These are phyloP conservation scores for Ifrita kowaldi DNA, from an alignment of 2,113 vertebrate genomes.

Conservation along the genomic window DNA sequence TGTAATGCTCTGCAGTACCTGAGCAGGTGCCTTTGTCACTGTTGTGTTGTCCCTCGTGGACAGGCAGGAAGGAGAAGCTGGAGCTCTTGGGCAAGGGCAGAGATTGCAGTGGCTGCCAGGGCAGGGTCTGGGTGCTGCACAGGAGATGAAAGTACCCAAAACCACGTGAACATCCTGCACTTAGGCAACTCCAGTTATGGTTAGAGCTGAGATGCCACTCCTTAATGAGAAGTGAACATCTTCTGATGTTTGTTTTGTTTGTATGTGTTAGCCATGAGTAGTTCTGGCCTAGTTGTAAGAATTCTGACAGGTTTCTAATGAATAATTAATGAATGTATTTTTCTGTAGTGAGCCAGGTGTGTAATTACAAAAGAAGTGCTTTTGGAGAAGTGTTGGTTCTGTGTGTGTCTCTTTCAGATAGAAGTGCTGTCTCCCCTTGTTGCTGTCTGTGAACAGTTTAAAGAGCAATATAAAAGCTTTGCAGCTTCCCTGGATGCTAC, in stretches of 20 bases:
- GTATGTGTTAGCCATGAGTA: neutral
- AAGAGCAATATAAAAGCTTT: slow-evolving; percentile 78
- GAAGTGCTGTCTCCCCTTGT: slow-evolving; percentile 71
- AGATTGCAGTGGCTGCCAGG: neutral
- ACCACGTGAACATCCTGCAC: neutral
- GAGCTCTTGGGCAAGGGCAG: neutral
- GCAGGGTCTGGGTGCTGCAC: neutral
- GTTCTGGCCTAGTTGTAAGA: neutral
- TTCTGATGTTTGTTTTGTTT: neutral
- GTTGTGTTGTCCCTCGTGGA: neutral
- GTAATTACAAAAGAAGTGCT: neutral
- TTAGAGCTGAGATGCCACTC: neutral
- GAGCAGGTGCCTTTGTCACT: neutral
- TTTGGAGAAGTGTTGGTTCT: neutral
- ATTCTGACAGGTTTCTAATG: neutral
- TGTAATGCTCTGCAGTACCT: neutral
- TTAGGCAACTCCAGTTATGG: accelerated
- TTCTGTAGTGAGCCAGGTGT: neutral
- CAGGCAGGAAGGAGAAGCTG: neutral
- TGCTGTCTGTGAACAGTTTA: slow-evolving; percentile 66
- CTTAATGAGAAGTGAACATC: neutral
- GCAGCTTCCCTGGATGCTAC: slow-evolving; percentile 81
- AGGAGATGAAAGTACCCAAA: neutral
- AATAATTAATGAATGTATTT: neutral
- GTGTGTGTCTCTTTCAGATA: slow-evolving; percentile 60